phyloP scores from a whole-genome alignment of 2,113 vertebrate genomes.

The Nesogale talazaci region DNA sequence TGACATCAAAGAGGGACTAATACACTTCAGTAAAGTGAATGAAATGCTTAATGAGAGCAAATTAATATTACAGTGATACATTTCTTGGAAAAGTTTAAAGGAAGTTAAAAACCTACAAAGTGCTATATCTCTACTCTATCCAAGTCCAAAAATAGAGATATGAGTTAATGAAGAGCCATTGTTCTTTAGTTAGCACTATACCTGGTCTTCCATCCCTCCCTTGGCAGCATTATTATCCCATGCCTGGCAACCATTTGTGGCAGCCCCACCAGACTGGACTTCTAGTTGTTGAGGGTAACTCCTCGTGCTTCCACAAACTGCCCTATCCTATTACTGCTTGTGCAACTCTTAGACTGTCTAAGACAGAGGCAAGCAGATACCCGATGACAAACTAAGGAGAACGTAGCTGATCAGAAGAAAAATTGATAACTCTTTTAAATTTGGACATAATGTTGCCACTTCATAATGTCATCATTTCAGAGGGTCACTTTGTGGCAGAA shows the following conservation, averaged over 20 bases:
- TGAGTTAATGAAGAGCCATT: neutral
- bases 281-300: neutral
- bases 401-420: neutral
- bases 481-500: too few species aligned
- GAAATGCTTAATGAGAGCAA: neutral
- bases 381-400: neutral
- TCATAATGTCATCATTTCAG: too few species aligned
- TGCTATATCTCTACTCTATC: neutral
- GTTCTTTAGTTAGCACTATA: neutral
- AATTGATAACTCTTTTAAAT: constrained; percentile 11
- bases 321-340: neutral
- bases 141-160: neutral
- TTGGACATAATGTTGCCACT: neutral
- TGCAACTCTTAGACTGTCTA: neutral
- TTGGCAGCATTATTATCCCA: neutral
- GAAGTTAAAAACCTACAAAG: neutral
- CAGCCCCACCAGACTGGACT: neutral
- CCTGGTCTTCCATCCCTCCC: neutral
- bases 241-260: neutral
- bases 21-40: neutral
- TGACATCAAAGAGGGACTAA: neutral
- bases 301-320: neutral
- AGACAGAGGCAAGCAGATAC: neutral
- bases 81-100: neutral
- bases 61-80: neutral